Percentiles rank a stretch among this genome's conserved stretches.
Evolutionary conservation across 2,113 vertebrate genomes (phyloP).

Genomic region (Cyphomyrus discorhynchus): DNA sequence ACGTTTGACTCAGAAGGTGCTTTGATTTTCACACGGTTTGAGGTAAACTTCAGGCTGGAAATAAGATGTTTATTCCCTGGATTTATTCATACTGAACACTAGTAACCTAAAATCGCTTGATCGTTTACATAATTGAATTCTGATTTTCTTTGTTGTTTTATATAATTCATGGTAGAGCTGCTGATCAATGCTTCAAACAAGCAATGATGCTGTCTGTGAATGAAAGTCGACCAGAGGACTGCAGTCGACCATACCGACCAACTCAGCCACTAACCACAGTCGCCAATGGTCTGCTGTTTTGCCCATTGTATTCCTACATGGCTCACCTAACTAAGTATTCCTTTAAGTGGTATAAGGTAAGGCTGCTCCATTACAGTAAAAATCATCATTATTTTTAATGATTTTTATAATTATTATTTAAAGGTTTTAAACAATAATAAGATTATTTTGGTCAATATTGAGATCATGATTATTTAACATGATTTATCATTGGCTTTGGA

Average conservation of each 20-base stretch:
- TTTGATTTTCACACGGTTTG: neutral
- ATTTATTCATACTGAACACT: neutral
- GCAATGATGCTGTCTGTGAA: slow-evolving; percentile 42
- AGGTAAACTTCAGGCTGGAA: neutral
- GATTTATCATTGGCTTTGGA: neutral
- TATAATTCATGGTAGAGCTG: slow-evolving; percentile 41
- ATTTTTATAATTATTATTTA: too few relatives aligned
- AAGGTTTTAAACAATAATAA: too few relatives aligned
- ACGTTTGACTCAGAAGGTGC: neutral
- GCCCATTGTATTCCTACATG: slow-evolving; percentile 60
- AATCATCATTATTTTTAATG: neutral
- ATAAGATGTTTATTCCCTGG: neutral
- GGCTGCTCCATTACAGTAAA: slow-evolving; percentile 4
- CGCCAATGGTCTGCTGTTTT: slow-evolving; percentile 53
- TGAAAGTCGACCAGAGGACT: neutral
- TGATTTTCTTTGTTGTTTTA: neutral
- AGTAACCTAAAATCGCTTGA: too few relatives aligned
- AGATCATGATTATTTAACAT: neutral
- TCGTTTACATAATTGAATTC: neutral
- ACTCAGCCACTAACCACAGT: neutral
- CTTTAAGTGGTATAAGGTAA: slow-evolving; percentile 78
- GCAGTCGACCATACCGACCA: slow-evolving; percentile 19
- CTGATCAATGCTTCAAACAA: slow-evolving; percentile 42
- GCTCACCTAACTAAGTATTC: slow-evolving; percentile 43
- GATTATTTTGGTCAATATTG: neutral